phyloP scores from a whole-genome alignment of 2,888 invertebrate species.

The Acanthoscelides obtectus region DNA sequence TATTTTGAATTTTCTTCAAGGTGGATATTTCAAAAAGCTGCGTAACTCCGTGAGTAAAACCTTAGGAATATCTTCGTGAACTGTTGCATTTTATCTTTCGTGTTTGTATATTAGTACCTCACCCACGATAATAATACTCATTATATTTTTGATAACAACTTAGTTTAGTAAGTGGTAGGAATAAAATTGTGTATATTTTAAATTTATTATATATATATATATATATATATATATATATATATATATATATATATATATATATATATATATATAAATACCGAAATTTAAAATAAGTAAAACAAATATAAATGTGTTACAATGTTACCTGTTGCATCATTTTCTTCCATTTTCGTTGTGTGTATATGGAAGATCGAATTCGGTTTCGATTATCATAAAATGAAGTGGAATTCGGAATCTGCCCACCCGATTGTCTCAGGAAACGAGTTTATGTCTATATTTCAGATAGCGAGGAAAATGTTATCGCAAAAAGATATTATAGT shows the following conservation, averaged over 20 bases:
- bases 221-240: conserved; percentile 4
- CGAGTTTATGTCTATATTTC: too few relatives aligned
- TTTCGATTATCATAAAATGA: too few relatives aligned
- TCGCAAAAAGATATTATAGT: too few relatives aligned
- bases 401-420: too few relatives aligned
- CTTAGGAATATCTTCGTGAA: background rate
- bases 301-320: background rate
- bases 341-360: too few relatives aligned
- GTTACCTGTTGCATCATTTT: too few relatives aligned
- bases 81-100: background rate
- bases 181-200: background rate
- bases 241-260: conserved; percentile 3
- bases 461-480: too few relatives aligned
- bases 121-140: background rate
- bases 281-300: background rate
- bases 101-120: background rate
- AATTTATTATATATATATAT: conserved; percentile 1
- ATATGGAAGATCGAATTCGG: too few relatives aligned
- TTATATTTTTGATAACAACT: background rate
- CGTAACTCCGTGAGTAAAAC: conserved; percentile 8
- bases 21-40: conserved; percentile 18
- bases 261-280: conserved; percentile 2
- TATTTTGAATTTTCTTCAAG: conserved; percentile 13
- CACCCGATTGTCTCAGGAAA: too few relatives aligned
- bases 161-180: background rate